These are phyloP conservation scores for Nasonia oneida DNA, from an alignment of 2,888 invertebrate genomes.

Conservation along the genomic window DNA sequence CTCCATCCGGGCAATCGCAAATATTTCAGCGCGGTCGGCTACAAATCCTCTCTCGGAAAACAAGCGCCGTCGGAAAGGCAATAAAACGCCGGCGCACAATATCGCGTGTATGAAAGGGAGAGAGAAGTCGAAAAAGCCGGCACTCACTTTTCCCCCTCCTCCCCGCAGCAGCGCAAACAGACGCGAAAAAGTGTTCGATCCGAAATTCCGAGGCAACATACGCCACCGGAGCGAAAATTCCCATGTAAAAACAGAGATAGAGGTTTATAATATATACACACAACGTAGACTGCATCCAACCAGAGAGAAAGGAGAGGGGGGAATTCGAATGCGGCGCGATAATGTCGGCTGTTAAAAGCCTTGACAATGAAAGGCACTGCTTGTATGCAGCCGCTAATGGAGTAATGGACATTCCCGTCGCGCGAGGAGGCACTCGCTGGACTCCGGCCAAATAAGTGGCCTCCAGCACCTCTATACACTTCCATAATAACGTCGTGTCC, in stretches of 20 bases:
- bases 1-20: not conserved
- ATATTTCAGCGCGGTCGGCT: not conserved
- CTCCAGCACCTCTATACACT: not conserved
- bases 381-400: constrained; percentile 73
- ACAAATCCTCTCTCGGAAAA: constrained; percentile 10
- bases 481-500: not conserved
- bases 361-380: constrained; percentile 71
- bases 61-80: not conserved
- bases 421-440: constrained; percentile 67
- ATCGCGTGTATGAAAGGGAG: not conserved
- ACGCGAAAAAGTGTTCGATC: not conserved
- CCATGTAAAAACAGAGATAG: not conserved
- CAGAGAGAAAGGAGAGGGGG: no score
- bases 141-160: not conserved
- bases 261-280: no score
- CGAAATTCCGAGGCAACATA: constrained; percentile 2
- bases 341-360: constrained; percentile 63
- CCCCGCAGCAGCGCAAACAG: not conserved
- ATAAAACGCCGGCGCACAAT: constrained; percentile 7
- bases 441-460: constrained; percentile 73
- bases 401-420: constrained; percentile 73
- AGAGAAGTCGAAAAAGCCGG: not conserved
- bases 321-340: constrained; percentile 18
- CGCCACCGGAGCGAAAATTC: not conserved
- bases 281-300: not conserved